A percentile compares a stretch with the other conserved stretches of the same genome.
phyloP scores from a whole-genome alignment of 2,797 vertebrate genomes.

The Anableps anableps region DNA sequence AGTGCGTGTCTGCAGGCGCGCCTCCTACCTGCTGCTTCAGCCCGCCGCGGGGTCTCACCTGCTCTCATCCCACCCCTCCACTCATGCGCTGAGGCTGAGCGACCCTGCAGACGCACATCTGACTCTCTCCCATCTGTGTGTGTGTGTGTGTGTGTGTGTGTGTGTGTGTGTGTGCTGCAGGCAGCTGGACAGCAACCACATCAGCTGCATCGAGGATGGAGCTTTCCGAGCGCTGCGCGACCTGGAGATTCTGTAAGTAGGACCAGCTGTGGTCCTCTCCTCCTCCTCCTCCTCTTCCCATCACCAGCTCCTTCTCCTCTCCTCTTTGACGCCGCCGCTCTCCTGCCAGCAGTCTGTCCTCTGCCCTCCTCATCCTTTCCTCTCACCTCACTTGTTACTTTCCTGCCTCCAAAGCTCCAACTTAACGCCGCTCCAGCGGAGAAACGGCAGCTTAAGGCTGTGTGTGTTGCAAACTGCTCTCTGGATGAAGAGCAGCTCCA shows the following conservation, averaged over 20 bases:
- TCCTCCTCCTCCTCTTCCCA: slow-evolving; percentile 33
- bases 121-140: slow-evolving; percentile 77
- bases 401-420: slow-evolving; percentile 25
- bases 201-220: slow-evolving; percentile 99
- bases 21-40: slow-evolving; percentile 61
- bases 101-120: slow-evolving; percentile 72
- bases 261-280: slow-evolving; percentile 54
- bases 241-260: slow-evolving; percentile 99
- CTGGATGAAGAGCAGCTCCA: slow-evolving; percentile 50
- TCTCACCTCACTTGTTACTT: slow-evolving; percentile 36
- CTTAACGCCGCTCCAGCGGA: slow-evolving; percentile 32
- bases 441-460: background rate
- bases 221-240: slow-evolving; percentile 98
- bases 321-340: slow-evolving; percentile 44
- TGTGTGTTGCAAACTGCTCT: slow-evolving; percentile 17
- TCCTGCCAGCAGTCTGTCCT: slow-evolving; percentile 32
- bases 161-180: slow-evolving; percentile 80
- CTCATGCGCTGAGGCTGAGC: slow-evolving; percentile 61
- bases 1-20: slow-evolving; percentile 48
- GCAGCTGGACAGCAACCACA: slow-evolving; percentile 99
- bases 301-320: slow-evolving; percentile 39
- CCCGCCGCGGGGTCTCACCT: slow-evolving; percentile 62
- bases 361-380: slow-evolving; percentile 18
- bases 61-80: slow-evolving; percentile 43
- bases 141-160: slow-evolving; percentile 43